Evolutionary conservation across 2,797 vertebrate species (phyloP), one percentile per base, ranked within the genome.

Genomic region (Rhabdomys pumilio): DNA sequence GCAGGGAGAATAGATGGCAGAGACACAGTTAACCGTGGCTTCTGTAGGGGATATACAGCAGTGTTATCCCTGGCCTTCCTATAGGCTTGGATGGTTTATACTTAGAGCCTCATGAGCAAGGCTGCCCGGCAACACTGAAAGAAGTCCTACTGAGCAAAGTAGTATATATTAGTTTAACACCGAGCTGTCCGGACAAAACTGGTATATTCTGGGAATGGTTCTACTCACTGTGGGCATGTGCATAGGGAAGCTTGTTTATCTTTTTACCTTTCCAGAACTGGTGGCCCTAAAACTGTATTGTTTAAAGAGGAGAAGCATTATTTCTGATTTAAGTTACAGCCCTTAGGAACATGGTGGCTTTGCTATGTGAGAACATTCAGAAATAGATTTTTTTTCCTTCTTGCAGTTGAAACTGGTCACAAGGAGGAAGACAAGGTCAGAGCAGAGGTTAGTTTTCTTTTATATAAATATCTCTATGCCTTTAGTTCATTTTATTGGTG

Each of bases 241-340:
- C 38, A 20, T 59, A 57, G 6, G 75, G 44, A 50, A 50, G 75
- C 26, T 31, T 24, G 19, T 8, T 67, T 85, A 50, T n/a, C 61
- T 85, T 85, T 47, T 31, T 14, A 47, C 19, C 47, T 38, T 29
- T 87, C 24, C 34, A 55, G 24, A 55, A 87, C 44, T 12, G 2
- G 67, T 57, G 22, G 22, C 1, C 44, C 34, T 80, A 4, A 69
- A 57, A 75, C 38, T 50, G 3, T 17, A 38, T 6, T 89, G 53
- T 2, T 75, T 84, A 87, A 94, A 72, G 31, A 93, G 75, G 38
- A 59, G n/a, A 88, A n/a, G 89, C 61, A n/a, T 53, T 31, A 63
- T 91, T 75, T 89, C 26, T 63, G 7, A 87, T 67, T 89, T 34
- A 77, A 88, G 41, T 41, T 55, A 41, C 0, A 47, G 8, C 4